Evolutionary conservation across 30 jellyfish, hydroid and myxozoan genomes (phyloP).

Genomic region (Rhopilema esculentum): DNA sequence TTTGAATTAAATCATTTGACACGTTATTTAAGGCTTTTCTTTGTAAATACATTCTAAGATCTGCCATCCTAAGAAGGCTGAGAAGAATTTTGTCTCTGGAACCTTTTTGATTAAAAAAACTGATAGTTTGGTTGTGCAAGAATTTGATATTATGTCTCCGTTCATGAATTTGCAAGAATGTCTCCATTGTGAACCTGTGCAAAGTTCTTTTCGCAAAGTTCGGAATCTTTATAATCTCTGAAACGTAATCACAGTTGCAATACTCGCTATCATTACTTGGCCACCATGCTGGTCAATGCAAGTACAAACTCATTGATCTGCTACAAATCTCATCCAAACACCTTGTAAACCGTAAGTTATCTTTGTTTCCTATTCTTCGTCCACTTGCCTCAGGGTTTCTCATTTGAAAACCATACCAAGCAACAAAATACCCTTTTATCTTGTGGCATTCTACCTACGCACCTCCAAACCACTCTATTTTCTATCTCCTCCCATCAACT

Average conservation of each 20-base stretch:
- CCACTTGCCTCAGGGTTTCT: not conserved
- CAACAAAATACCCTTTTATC: not conserved
- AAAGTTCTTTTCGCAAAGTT: too few species aligned
- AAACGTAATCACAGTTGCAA: too few species aligned
- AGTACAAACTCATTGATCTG: not conserved
- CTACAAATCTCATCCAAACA: not conserved
- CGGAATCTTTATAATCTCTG: too few species aligned
- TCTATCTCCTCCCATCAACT: not conserved
- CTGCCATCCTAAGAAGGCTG: too few species aligned
- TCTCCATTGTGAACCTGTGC: too few species aligned
- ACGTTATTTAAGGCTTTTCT: not conserved
- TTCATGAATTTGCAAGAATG: too few species aligned
- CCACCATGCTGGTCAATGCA: not conserved
- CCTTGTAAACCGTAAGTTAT: not conserved
- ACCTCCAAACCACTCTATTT: not conserved
- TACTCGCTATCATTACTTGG: not conserved
- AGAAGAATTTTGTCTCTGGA: too few species aligned
- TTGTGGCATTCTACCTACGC: not conserved
- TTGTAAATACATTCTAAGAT: too few species aligned
- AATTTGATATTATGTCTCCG: too few species aligned
- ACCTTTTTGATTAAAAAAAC: too few species aligned
- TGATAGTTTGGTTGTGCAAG: too few species aligned
- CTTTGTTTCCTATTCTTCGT: not conserved
- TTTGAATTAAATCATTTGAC: not conserved
- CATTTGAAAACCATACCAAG: not conserved